Conservation (phyloP, 2,888 invertebrate genomes). For the Euclidia mi region DNA sequence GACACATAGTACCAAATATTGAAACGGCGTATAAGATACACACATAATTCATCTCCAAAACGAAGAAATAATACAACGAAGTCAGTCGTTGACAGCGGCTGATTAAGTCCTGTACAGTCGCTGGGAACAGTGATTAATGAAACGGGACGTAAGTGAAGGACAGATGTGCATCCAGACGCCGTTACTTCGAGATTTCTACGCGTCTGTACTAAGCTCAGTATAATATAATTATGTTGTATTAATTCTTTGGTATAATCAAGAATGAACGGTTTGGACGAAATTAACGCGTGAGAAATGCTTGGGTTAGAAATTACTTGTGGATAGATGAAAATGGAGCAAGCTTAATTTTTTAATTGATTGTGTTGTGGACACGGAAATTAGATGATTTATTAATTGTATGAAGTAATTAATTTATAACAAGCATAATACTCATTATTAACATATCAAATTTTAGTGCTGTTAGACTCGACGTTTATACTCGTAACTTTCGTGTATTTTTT, state of each 20-base stretch:
- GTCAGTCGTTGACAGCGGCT: slow-evolving; percentile 58
- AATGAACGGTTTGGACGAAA: slow-evolving; percentile 40
- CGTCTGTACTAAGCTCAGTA: slow-evolving; percentile 49
- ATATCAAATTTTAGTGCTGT: too few species aligned
- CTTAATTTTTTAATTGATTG: slow-evolving; percentile 10
- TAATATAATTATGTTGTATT: slow-evolving; percentile 55
- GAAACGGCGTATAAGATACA: neutral
- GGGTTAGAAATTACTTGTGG: slow-evolving; percentile 16
- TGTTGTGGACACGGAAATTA: neutral
- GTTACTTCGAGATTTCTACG: slow-evolving; percentile 57
- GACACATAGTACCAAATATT: too few species aligned
- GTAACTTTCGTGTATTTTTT: too few species aligned
- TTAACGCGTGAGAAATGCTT: slow-evolving; percentile 43
- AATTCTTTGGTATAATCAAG: slow-evolving; percentile 53
- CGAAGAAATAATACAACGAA: slow-evolving; percentile 50
- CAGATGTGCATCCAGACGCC: slow-evolving; percentile 67
- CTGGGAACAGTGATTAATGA: slow-evolving; percentile 72
- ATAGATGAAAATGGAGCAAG: slow-evolving; percentile 9
- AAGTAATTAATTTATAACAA: too few species aligned
- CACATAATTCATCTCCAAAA: slow-evolving; percentile 39
- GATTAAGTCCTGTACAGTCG: slow-evolving; percentile 57
- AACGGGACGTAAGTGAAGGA: slow-evolving; percentile 65
- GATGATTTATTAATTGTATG: neutral
- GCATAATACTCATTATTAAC: too few species aligned
- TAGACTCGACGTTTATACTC: too few species aligned